A percentile compares a stretch with the other conserved stretches of the same genome.
These are phyloP conservation scores for Clarias magur DNA, from an alignment of 2,113 vertebrate species.

Conservation along the genomic window DNA sequence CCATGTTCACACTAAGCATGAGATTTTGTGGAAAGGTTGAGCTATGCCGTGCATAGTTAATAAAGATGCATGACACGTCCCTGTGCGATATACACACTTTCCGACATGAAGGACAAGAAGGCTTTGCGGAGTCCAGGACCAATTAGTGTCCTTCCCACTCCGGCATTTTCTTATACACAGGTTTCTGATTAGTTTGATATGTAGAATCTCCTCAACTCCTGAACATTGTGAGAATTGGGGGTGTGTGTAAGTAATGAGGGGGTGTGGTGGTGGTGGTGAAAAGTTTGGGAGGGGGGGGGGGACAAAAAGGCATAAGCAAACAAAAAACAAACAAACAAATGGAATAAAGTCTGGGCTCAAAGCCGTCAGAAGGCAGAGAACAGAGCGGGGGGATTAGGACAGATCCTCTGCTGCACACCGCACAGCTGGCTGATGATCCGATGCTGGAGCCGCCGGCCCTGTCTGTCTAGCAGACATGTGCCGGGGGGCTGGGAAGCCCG, in stretches of 20 bases:
- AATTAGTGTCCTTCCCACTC: background rate
- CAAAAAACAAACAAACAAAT: constrained; percentile 77
- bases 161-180: constrained; percentile 16
- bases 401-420: constrained; percentile 77
- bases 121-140: background rate
- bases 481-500: constrained; percentile 68
- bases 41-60: constrained; percentile 1
- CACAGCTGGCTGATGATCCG: constrained; percentile 85
- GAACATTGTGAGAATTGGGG: constrained; percentile 60
- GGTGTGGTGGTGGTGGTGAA: constrained; percentile 16
- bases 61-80: constrained; percentile 5
- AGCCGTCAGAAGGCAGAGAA: constrained; percentile 67
- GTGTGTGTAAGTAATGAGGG: constrained; percentile 57
- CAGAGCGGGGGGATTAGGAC: constrained; percentile 79
- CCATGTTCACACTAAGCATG: background rate
- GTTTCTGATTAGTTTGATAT: constrained; percentile 18
- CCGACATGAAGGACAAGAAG: background rate
- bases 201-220: background rate
- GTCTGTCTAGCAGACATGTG: constrained; percentile 60
- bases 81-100: background rate
- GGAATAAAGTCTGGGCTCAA: constrained; percentile 71
- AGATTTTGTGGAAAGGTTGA: constrained; percentile 1
- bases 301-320: constrained; percentile 66
- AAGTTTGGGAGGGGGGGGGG: background rate
- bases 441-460: constrained; percentile 70